phyloP scores from a whole-genome alignment of 2,888 invertebrate genomes.

The Incurvaria masculella region DNA sequence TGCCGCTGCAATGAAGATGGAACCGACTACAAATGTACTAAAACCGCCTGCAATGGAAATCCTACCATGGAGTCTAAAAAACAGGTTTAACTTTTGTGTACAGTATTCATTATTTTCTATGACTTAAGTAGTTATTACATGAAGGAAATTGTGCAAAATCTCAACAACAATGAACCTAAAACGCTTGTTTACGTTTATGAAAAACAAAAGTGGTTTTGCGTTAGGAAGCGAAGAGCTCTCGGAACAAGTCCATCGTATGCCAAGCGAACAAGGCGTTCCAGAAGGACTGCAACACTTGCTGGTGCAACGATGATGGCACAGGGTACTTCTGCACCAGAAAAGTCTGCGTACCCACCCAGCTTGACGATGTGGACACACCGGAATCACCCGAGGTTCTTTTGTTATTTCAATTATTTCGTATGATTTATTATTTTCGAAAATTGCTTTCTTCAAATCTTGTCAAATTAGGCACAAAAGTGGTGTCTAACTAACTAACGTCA shows the following conservation, averaged over 20 bases:
- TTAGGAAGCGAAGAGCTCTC: background rate
- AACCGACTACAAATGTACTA: conserved; percentile 28
- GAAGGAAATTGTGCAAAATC: too few species aligned
- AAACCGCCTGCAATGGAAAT: conserved; percentile 20
- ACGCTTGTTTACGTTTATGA: too few species aligned
- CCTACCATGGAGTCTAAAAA: too few species aligned
- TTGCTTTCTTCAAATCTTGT: too few species aligned
- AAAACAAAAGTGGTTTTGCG: too few species aligned
- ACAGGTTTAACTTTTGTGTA: too few species aligned
- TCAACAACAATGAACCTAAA: too few species aligned
- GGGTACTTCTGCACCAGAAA: conserved; percentile 47
- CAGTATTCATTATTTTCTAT: too few species aligned
- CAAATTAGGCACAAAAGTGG: too few species aligned
- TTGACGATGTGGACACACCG: conserved; percentile 27
- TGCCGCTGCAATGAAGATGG: conserved; percentile 32
- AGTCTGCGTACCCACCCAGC: conserved; percentile 32
- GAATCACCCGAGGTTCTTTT: conserved; percentile 27
- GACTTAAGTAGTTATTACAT: too few species aligned
- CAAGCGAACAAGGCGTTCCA: conserved; percentile 45
- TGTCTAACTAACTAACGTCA: too few species aligned
- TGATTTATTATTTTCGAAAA: conserved; percentile 2
- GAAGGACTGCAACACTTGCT: conserved; percentile 48
- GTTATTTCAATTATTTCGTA: background rate
- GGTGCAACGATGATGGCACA: conserved; percentile 49
- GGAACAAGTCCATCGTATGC: conserved; percentile 30